Base-by-base conservation (phyloP, 2,797 vertebrate species). In the Pogonophryne albipinna region DNA sequence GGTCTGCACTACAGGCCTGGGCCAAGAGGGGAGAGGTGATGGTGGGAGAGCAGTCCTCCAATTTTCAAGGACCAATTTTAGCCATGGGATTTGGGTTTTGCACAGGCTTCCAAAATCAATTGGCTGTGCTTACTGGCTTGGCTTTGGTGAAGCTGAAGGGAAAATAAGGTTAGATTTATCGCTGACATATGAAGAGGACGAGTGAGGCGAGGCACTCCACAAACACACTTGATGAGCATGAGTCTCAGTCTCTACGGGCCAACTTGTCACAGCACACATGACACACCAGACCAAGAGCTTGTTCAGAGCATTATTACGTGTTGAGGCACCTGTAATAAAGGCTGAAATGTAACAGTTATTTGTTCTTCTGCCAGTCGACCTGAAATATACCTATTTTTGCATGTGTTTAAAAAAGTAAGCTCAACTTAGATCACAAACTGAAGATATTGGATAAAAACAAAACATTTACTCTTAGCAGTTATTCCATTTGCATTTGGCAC, bases 21-120 rank as follows among this genome's bases (percentile, higher is more conserved):
- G 19, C 82, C 83, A 69, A 71, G 73, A 77, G 74, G 83, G 66
- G 70, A 78, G 82, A 86, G 67, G 42, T 44, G 76, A 74, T 58
- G 74, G 74, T 81, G 73, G 77, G 59, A 71, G 78, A 58, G 73
- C 13, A 19, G 73, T 52, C 65, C 78, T 88, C 81, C 77, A 79
- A 57, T 80, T 88, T 91, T 90, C 82, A 90, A 89, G 87, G 87
- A 90, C 84, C 90, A 87, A 85, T 89, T 86, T 89, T 86, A 88
- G 84, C 86, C 86, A 84, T 74, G 78, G 85, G 84, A 87, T 90
- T 89, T 91, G 64, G 86, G 74, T 85, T 91, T 88, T 87, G 71
- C 78, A 49, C 73, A 82, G 76, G 79, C 85, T 74, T 90, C 90
- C 84, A 92, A 86, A 90, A 91, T 88, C 85, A 87, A 90, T 92